Percentiles rank a stretch among this genome's conserved stretches.
Evolutionary conservation across 2,888 invertebrate species (phyloP).

Genomic region (Nasonovia ribisnigri): DNA sequence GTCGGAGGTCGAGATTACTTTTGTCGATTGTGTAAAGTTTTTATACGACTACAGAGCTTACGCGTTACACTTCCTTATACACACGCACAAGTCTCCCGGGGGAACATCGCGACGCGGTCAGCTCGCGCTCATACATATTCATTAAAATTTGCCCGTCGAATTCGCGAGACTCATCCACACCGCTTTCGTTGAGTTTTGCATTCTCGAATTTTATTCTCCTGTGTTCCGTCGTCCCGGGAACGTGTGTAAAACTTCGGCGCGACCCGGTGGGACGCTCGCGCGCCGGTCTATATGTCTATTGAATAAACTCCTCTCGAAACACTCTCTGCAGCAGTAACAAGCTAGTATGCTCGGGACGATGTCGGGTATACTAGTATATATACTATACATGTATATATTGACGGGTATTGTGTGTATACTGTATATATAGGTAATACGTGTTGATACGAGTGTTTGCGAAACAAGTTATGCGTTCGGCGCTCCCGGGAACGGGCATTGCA

Average conservation of each 20-base stretch:
- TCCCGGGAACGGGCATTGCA: not conserved
- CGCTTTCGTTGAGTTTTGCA: not conserved
- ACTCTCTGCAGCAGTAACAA: not conserved
- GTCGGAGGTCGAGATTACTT: slow-evolving; percentile 15
- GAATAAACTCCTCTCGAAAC: slow-evolving; percentile 33
- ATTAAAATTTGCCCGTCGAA: slow-evolving; percentile 24
- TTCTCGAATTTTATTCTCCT: slow-evolving; percentile 14
- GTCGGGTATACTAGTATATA: too few species aligned
- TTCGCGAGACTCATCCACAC: not conserved
- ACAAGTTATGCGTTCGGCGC: slow-evolving; percentile 20
- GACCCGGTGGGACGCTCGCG: not conserved
- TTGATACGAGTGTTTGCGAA: slow-evolving; percentile 46
- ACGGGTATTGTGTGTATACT: too few species aligned
- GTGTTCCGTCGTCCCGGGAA: not conserved
- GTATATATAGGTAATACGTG: not conserved
- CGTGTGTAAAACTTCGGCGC: slow-evolving; percentile 14
- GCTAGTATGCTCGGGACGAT: not conserved
- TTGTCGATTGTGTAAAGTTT: slow-evolving; percentile 24
- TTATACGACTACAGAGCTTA: not conserved
- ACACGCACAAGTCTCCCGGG: not conserved
- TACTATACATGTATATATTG: too few species aligned
- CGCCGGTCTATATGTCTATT: not conserved
- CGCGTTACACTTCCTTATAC: not conserved
- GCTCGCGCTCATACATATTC: slow-evolving; percentile 56
- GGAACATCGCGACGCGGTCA: slow-evolving; percentile 36